Evolutionary conservation across 2,113 vertebrate genomes (phyloP).

Genomic region (Morone saxatilis): DNA sequence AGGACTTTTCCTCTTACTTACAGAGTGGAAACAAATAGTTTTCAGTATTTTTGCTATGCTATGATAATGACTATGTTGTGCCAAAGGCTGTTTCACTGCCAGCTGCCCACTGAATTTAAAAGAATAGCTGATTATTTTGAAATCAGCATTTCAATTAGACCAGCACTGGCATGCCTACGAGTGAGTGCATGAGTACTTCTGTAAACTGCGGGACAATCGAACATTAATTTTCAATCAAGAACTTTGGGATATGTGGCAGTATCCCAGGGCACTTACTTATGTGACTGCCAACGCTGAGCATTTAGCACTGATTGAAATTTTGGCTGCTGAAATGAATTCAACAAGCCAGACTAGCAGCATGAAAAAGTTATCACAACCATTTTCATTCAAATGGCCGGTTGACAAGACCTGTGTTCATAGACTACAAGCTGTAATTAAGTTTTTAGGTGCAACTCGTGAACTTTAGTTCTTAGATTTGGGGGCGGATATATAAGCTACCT

Average conservation of each 20-base stretch:
- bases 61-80: conserved; percentile 20
- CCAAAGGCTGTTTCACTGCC: conserved; percentile 38
- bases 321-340: conserved; percentile 48
- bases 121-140: conserved; percentile 61
- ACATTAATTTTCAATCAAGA: conserved; percentile 59
- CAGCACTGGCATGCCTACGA: conserved; percentile 33
- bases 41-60: conserved; percentile 9
- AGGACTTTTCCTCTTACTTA: background rate
- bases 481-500: no score
- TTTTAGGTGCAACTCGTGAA: background rate
- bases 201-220: conserved; percentile 53
- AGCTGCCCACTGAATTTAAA: conserved; percentile 49
- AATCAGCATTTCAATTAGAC: conserved; percentile 67
- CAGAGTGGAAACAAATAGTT: background rate
- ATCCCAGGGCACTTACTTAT: conserved; percentile 34
- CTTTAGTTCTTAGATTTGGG: background rate
- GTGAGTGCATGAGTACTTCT: conserved; percentile 49
- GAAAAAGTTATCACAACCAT: conserved; percentile 37
- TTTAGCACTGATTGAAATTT: conserved; percentile 44
- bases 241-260: conserved; percentile 51
- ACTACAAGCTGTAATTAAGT: conserved; percentile 23
- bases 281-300: conserved; percentile 49
- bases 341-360: conserved; percentile 37
- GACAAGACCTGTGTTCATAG: conserved; percentile 15
- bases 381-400: conserved; percentile 29